A percentile compares a stretch with the other conserved stretches of the same genome.
These are phyloP conservation scores for Eupithecia tripunctaria DNA, from an alignment of 2,888 invertebrate species.

Conservation along the genomic window DNA sequence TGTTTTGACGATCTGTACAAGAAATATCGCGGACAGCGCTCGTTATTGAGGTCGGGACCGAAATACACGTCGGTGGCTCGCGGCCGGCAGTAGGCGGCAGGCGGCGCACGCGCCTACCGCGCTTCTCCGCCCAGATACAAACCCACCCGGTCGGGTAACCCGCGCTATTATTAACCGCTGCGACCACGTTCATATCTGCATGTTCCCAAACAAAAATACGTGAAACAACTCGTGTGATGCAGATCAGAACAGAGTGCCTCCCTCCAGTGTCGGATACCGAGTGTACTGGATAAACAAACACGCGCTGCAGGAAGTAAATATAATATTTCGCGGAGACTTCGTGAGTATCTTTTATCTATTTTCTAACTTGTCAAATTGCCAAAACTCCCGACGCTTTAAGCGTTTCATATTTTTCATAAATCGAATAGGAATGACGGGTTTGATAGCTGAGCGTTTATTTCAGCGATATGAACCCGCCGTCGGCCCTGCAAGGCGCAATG, in stretches of 20 bases:
- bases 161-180: conserved; percentile 81
- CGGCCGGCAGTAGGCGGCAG: conserved; percentile 79
- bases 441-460: conserved; percentile 56
- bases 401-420: conserved; percentile 56
- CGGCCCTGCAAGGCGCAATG: conserved; percentile 94
- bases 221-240: conserved; percentile 72
- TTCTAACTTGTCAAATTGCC: conserved; percentile 79
- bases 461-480: conserved; percentile 88
- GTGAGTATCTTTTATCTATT: conserved; percentile 75
- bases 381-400: conserved; percentile 59
- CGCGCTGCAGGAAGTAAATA: conserved; percentile 67
- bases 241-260: conserved; percentile 65
- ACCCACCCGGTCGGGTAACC: conserved; percentile 76
- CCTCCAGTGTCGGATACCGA: conserved; percentile 60
- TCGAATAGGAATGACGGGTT: conserved; percentile 42
- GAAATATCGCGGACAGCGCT: conserved; percentile 81
- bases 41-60: conserved; percentile 82
- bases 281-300: conserved; percentile 63
- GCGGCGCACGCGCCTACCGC: conserved; percentile 81
- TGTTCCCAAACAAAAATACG: conserved; percentile 74
- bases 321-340: conserved; percentile 64
- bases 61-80: conserved; percentile 78
- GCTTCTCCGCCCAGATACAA: conserved; percentile 69
- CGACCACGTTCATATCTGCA: conserved; percentile 78
- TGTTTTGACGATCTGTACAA: conserved; percentile 79